Evolutionary conservation across 2,797 vertebrate species (phyloP).

Genomic region (Capromys pilorides): DNA sequence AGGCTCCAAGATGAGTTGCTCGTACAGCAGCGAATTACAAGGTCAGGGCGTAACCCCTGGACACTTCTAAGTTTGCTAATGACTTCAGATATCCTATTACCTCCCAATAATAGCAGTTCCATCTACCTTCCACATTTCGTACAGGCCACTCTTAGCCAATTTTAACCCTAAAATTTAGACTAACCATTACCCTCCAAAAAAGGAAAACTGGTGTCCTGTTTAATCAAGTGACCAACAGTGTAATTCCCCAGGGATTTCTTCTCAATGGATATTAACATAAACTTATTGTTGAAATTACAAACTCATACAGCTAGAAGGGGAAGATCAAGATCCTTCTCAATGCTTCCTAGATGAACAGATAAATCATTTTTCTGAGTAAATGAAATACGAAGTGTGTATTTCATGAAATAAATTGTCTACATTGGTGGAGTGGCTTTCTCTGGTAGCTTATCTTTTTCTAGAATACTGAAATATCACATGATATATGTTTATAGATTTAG

Average conservation of each 20-base stretch:
- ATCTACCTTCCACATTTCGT: background rate
- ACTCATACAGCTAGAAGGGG: slow-evolving; percentile 1
- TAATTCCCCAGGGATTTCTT: background rate
- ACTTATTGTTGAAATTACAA: background rate
- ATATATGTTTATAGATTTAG: background rate
- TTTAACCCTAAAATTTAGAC: background rate
- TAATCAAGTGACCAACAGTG: background rate
- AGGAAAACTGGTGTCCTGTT: background rate
- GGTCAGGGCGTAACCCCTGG: background rate
- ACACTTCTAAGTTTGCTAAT: background rate
- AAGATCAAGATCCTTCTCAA: background rate
- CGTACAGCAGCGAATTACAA: background rate
- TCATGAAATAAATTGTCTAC: background rate
- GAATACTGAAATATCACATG: background rate
- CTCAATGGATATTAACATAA: background rate
- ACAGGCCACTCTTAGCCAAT: background rate
- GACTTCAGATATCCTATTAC: background rate
- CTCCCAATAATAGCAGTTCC: background rate
- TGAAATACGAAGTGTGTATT: background rate
- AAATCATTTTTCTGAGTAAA: background rate
- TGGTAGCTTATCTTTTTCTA: background rate
- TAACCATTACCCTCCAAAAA: background rate
- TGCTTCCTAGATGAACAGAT: background rate
- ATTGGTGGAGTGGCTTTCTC: background rate
- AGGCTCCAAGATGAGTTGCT: background rate